phyloP scores from a whole-genome alignment of 2,113 vertebrate species.

The Gobiocypris rarus region DNA sequence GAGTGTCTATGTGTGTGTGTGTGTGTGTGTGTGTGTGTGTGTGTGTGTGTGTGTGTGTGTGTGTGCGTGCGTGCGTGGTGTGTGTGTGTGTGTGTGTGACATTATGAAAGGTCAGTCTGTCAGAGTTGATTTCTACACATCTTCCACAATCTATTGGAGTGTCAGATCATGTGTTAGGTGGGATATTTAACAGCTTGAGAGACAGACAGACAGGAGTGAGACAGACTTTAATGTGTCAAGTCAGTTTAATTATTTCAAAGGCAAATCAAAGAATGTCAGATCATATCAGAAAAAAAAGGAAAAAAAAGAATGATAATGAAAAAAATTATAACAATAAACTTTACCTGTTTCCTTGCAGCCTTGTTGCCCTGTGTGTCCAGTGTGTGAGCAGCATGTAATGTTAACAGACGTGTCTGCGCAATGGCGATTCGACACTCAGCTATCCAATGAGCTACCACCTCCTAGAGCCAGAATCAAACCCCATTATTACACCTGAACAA shows the following conservation, averaged over 20 bases:
- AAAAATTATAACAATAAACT: not conserved
- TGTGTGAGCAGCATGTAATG: slow-evolving; percentile 80
- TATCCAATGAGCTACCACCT: slow-evolving; percentile 92
- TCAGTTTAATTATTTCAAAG: not conserved
- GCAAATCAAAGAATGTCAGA: not conserved
- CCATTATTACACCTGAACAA: not conserved
- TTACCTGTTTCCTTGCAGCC: slow-evolving; percentile 88
- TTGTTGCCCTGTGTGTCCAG: slow-evolving; percentile 79
- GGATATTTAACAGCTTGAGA: not conserved
- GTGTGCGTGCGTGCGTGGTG: not conserved
- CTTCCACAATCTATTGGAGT: not conserved
- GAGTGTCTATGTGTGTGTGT: too few species aligned
- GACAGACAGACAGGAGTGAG: not conserved
- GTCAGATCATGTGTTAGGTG: not conserved
- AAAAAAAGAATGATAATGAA: not conserved
- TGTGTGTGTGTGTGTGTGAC: not conserved
- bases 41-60: not conserved
- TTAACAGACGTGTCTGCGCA: slow-evolving; percentile 87
- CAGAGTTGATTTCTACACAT: slow-evolving; percentile 15
- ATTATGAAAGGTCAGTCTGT: slow-evolving; percentile 6
- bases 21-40: too few species aligned
- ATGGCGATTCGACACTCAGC: slow-evolving; percentile 89
- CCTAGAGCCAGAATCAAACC: slow-evolving; percentile 68
- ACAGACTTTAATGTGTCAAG: not conserved
- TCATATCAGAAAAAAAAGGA: not conserved